Conservation (phyloP, 1,140 invertebrate genomes). For the Steinernema khuongi region DNA sequence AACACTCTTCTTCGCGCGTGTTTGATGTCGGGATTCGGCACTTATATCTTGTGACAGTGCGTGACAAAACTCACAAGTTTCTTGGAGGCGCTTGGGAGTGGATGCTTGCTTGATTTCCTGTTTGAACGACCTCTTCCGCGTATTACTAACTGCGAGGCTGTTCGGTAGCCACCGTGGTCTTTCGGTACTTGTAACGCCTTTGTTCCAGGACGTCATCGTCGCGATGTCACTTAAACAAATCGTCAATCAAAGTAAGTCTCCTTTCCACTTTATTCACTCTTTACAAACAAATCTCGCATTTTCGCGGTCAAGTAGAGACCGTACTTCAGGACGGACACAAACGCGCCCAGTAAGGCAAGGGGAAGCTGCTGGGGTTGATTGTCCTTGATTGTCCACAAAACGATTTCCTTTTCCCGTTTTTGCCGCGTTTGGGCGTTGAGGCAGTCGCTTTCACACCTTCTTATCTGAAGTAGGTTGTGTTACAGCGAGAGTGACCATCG, state of each 20-base stretch:
- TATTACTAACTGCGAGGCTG: too few species aligned
- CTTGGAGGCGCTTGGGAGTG: background rate
- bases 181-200: background rate
- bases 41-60: too few species aligned
- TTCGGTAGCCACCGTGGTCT: too few species aligned
- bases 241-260: constrained; percentile 8
- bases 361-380: background rate
- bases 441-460: background rate
- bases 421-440: background rate
- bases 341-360: background rate
- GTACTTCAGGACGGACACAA: background rate
- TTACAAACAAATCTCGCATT: background rate
- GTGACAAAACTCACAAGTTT: too few species aligned
- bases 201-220: background rate
- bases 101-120: too few species aligned
- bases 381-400: background rate
- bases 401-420: background rate
- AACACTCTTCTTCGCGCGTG: too few species aligned
- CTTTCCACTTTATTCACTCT: background rate
- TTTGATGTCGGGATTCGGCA: too few species aligned
- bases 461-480: background rate
- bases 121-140: too few species aligned
- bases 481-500: too few species aligned
- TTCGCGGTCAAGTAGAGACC: background rate
- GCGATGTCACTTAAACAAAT: background rate